phyloP scores from a whole-genome alignment of 2,797 vertebrate species.

The Denticeps clupeoides region DNA sequence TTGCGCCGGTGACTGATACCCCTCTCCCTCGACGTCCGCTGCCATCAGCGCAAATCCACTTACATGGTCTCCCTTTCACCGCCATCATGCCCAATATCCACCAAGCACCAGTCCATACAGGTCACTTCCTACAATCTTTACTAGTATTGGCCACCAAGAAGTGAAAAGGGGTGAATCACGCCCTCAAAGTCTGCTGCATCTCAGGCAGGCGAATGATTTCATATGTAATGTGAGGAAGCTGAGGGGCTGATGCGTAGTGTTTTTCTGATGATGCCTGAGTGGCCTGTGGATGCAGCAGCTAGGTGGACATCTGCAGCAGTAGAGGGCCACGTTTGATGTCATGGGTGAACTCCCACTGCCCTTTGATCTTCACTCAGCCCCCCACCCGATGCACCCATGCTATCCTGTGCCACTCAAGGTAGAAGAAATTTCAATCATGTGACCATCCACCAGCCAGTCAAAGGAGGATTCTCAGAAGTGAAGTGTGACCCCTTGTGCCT shows the following conservation, averaged over 20 bases:
- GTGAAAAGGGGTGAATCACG: not conserved
- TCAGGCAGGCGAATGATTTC: not conserved
- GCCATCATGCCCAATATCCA: not conserved
- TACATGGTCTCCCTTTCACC: slow-evolving; percentile 10
- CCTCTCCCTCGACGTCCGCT: slow-evolving; percentile 14
- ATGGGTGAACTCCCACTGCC: slow-evolving; percentile 10
- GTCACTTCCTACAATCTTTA: too few relatives aligned
- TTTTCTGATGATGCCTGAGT: too few relatives aligned
- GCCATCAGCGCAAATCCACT: slow-evolving; percentile 14
- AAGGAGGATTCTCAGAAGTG: not conserved
- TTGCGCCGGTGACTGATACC: slow-evolving; percentile 16
- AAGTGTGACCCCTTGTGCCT: slow-evolving; percentile 1
- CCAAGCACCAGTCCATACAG: too few relatives aligned
- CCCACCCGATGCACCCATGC: too few relatives aligned
- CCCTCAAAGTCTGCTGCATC: not conserved
- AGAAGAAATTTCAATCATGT: slow-evolving; percentile 8
- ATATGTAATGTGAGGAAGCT: too few relatives aligned
- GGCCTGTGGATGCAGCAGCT: not conserved
- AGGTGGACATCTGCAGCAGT: not conserved
- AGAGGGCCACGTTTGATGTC: slow-evolving; percentile 23
- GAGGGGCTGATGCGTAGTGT: too few relatives aligned
- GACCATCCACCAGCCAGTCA: not conserved
- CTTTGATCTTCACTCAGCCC: slow-evolving; percentile 19
- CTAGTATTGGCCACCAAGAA: slow-evolving; percentile 2
- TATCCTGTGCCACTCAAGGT: slow-evolving; percentile 5